Evolutionary conservation across 2,113 vertebrate genomes (phyloP).

Genomic region (Pangasianodon hypophthalmus): DNA sequence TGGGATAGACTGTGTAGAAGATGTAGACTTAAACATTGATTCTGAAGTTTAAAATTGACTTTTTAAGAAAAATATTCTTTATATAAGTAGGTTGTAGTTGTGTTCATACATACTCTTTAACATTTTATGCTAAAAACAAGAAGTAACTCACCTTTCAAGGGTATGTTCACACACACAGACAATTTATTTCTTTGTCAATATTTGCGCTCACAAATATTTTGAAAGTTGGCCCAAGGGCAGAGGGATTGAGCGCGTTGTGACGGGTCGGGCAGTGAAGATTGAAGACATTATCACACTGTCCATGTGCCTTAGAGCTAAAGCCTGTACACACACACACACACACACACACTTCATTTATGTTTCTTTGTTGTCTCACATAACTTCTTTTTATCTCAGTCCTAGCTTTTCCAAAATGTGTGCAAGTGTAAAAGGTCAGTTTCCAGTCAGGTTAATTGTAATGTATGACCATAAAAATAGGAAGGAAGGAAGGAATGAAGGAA

Average conservation of each 20-base stretch:
- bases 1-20: not conserved
- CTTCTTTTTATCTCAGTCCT: not conserved
- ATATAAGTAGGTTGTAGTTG: not conserved
- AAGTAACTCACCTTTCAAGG: slow-evolving; percentile 21
- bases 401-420: not conserved
- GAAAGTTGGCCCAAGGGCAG: slow-evolving; percentile 78
- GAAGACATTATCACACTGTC: slow-evolving; percentile 63
- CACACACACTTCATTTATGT: slow-evolving; percentile 52
- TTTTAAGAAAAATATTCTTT: not conserved
- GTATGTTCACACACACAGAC: slow-evolving; percentile 12
- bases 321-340: slow-evolving; percentile 15
- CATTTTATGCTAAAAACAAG: not conserved
- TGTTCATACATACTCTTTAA: not conserved
- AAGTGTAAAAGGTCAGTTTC: not conserved
- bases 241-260: slow-evolving; percentile 73
- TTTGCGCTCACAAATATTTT: slow-evolving; percentile 71
- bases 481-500: not conserved
- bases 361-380: not conserved
- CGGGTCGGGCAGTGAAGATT: slow-evolving; percentile 67
- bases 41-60: not conserved
- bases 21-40: not conserved
- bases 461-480: not conserved
- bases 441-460: not conserved
- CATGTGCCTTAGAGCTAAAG: slow-evolving; percentile 23
- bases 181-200: slow-evolving; percentile 79